phyloP scores from a whole-genome alignment of 2,113 vertebrate species.

The Prochilodus magdalenae region DNA sequence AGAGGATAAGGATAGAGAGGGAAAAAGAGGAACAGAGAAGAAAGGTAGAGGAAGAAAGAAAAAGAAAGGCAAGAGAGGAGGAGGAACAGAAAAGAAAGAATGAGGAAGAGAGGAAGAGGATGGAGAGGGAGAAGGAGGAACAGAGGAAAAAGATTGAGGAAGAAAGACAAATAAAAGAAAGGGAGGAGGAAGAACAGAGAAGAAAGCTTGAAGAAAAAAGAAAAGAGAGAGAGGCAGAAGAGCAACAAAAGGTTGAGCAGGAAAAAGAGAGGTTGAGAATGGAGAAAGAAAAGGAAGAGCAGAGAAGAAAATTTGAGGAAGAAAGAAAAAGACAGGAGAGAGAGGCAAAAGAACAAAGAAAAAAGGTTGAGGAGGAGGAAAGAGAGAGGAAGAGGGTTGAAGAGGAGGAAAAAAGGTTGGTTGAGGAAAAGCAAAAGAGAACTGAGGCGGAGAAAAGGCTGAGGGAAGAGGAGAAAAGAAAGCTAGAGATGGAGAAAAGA shows the following conservation, averaged over 20 bases:
- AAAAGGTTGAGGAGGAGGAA: background rate
- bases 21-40: slow-evolving; percentile 2
- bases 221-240: background rate
- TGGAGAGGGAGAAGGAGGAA: slow-evolving; percentile 23
- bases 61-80: background rate
- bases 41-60: background rate
- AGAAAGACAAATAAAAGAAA: background rate
- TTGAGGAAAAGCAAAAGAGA: too few species aligned
- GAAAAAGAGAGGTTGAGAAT: slow-evolving; percentile 1
- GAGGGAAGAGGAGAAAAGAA: background rate
- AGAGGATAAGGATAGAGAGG: background rate
- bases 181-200: background rate
- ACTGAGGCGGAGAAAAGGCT: background rate
- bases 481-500: background rate
- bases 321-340: background rate
- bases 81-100: background rate
- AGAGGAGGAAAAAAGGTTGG: background rate
- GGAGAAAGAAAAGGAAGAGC: background rate
- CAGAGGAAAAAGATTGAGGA: background rate
- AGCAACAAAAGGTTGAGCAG: background rate
- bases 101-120: background rate
- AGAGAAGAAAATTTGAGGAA: background rate
- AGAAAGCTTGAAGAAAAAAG: background rate
- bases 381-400: background rate
- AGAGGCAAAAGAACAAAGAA: background rate